Percentiles rank a stretch among this genome's conserved stretches.
These are phyloP conservation scores for Arenaria interpres DNA, from an alignment of 2,113 vertebrate species.

Conservation along the genomic window DNA sequence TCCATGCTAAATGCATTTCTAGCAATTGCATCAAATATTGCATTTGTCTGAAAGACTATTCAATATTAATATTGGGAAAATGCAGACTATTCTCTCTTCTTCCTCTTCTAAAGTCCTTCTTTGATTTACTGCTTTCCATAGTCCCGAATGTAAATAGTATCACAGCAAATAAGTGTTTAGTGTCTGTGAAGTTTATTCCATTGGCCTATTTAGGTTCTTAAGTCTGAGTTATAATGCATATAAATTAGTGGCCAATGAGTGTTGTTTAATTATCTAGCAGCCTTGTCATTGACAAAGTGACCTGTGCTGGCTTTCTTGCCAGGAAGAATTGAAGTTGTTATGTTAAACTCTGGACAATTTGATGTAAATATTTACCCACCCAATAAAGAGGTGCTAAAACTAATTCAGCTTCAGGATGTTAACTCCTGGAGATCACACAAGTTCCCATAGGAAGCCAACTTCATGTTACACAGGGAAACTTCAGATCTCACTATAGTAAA, in stretches of 20 bases:
- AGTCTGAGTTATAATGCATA: conserved; percentile 56
- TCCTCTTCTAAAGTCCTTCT: conserved; percentile 18
- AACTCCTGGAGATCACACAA: conserved; percentile 27
- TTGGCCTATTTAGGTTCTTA: conserved; percentile 48
- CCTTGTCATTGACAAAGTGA: conserved; percentile 38
- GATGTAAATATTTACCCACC: conserved; percentile 58
- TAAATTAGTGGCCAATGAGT: conserved; percentile 60
- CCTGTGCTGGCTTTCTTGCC: conserved; percentile 33
- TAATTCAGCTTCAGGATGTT: conserved; percentile 45
- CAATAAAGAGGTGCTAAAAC: conserved; percentile 51
- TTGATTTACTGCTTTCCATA: conserved; percentile 54
- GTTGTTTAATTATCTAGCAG: conserved; percentile 62
- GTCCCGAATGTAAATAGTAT: conserved; percentile 46
- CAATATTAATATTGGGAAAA: not conserved
- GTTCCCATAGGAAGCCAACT: not conserved
- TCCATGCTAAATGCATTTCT: not conserved
- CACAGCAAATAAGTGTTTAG: conserved; percentile 67
- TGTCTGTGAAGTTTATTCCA: conserved; percentile 56
- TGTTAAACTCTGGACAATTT: conserved; percentile 44
- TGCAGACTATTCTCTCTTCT: not conserved
- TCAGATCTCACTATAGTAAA: not conserved
- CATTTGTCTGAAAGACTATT: not conserved
- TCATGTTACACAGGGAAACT: not conserved
- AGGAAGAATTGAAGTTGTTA: conserved; percentile 56
- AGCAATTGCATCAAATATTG: not conserved